Conservation (phyloP, 2,797 vertebrate genomes). For the Salmo trutta region DNA sequence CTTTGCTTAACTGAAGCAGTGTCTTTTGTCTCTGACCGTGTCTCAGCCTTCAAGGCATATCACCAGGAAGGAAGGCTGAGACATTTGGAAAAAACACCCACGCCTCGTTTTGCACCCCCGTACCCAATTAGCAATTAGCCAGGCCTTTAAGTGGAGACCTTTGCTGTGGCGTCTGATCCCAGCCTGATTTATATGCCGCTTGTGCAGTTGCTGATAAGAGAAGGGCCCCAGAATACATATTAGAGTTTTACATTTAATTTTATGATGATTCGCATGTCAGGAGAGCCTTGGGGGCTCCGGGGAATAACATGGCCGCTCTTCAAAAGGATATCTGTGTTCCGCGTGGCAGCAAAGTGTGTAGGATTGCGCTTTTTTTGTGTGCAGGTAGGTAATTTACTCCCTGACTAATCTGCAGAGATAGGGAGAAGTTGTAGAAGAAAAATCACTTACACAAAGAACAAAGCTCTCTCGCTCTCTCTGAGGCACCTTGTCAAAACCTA, state of each 20-base stretch:
- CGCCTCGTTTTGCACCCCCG: constrained; percentile 61
- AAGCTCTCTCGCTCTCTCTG: constrained; percentile 31
- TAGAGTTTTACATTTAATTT: constrained; percentile 72
- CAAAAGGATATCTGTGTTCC: constrained; percentile 72
- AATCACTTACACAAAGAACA: constrained; percentile 65
- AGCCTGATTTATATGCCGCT: constrained; percentile 74
- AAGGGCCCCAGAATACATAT: constrained; percentile 60
- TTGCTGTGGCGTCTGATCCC: constrained; percentile 64
- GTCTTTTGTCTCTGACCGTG: constrained; percentile 44
- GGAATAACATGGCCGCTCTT: constrained; percentile 73
- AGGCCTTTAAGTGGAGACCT: constrained; percentile 63
- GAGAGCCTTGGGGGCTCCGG: constrained; percentile 57
- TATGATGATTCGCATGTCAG: constrained; percentile 73
- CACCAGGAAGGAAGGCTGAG: constrained; percentile 61
- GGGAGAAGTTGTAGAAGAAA: constrained; percentile 67
- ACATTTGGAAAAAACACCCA: constrained; percentile 57
- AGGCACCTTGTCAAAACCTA: constrained; percentile 56
- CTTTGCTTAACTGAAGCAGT: not conserved
- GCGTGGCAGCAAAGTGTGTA: constrained; percentile 63
- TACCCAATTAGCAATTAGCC: constrained; percentile 74
- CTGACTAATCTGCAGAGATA: constrained; percentile 76
- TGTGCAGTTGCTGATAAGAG: constrained; percentile 74
- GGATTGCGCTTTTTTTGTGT: constrained; percentile 66
- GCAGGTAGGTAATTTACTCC: constrained; percentile 73
- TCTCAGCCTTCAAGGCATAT: constrained; percentile 58